Evolutionary conservation across 2,888 invertebrate genomes (phyloP), one percentile per base, ranked within the genome.

Genomic region (Agrochola lychnidis): DNA sequence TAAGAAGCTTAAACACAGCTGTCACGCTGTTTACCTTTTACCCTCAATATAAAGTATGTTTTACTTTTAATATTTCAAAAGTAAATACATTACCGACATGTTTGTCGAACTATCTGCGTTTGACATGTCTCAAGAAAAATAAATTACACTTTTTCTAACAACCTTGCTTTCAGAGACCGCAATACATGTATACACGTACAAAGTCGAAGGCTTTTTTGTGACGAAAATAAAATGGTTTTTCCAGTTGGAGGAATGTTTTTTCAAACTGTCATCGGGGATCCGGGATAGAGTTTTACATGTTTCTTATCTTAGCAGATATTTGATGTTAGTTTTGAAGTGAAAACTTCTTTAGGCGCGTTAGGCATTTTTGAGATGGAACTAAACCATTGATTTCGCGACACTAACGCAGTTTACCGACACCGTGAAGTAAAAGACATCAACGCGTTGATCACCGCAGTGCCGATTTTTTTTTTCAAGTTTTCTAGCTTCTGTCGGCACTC

Each of bases 71-170:
- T 70, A 83, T 79, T 70, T 66, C 25, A 66, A 56, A 72, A 76
- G 64, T 70, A 79, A 79, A 83, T 68, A 83, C 68, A 78, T 82
- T 78, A 79, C 76, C 63, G 86, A 70, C 76, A 73, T 81, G 42
- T 83, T 78, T 78, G 70, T 77, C 56, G 22, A 77, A 77, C 76
- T 86, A 88, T 77, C 78, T 86, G 88, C 73, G 76, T 71, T 81
- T 81, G 86, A 86, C 84, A 77, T 75, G 75, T 86, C 64, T 79
- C 62, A 42, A 71, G 70, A 78, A 85, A 88, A 83, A 86, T 76
- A 86, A 86, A 86, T 86, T 83, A 83, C 76, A 70, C 12, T 80
- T 87, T 78, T 78, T 77, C 51, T 53, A 67, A 68, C 57, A 75
- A 72, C 67, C 14, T 73, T 77, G 25, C 64, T 84, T 51, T 64